Conservation (phyloP, 2,888 invertebrate genomes). For the Microplitis manilae region DNA sequence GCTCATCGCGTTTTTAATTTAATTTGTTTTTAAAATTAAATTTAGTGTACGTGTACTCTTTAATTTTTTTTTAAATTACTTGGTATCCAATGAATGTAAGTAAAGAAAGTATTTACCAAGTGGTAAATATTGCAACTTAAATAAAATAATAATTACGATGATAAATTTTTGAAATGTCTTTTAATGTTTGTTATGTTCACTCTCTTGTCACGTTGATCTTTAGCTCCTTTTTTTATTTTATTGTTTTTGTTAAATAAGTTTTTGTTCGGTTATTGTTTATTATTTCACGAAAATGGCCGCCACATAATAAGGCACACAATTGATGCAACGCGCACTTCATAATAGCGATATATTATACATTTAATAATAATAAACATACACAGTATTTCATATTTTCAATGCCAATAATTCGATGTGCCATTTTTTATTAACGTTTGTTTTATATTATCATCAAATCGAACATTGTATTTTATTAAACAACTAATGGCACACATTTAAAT, state of each 20-base stretch:
- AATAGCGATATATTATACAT: conserved; percentile 55
- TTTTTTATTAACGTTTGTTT: conserved; percentile 28
- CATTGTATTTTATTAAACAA: neutral
- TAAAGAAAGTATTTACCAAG: neutral
- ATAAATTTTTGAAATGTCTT: neutral
- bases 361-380: conserved; percentile 45
- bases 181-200: neutral
- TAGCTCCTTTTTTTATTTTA: conserved; percentile 37
- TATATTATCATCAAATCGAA: conserved; percentile 15
- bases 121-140: neutral
- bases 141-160: neutral
- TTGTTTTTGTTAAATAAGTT: conserved; percentile 12
- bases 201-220: conserved; percentile 16
- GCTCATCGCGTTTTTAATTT: conserved; percentile 36
- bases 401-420: conserved; percentile 24
- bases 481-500: neutral
- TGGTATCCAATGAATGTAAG: neutral
- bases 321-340: conserved; percentile 69
- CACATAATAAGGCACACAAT: conserved; percentile 72
- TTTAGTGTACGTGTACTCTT: neutral
- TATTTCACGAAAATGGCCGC: conserved; percentile 69
- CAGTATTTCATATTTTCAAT: conserved; percentile 21
- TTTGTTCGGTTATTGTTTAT: conserved; percentile 46
- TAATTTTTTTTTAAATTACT: conserved; percentile 1
- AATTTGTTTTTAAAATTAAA: neutral